Evolutionary conservation across 2,113 vertebrate species (phyloP), one percentile per base, ranked within the genome.

Genomic region (Conger conger): DNA sequence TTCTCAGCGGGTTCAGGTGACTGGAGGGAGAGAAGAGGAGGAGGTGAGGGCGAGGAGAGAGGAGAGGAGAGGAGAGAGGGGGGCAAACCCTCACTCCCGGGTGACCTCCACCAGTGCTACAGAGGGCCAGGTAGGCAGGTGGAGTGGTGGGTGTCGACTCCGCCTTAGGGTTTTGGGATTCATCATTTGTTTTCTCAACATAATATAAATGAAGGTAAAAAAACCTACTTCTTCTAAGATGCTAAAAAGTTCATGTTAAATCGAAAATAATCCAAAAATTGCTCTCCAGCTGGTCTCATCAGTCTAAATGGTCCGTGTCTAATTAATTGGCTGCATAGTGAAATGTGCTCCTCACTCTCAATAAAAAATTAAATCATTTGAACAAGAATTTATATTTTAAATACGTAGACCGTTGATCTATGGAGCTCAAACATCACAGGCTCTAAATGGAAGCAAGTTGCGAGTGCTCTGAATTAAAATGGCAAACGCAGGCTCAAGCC

Each of bases 1-100:
- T 96, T 94, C 30, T 96, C 96, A 0, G 88, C 86, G 1, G 94
- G 83, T 76, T 96, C 97, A 0, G 97, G 97, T 0, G 97, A 97
- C 98, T 99, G 94, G 0, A 92, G 92, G 80, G 90, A 8, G 93
- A 86, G 91, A 86, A 81, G 42, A 87, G 38, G 84, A 37, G 57
- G 82, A 91, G 53, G 76, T 54, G 86, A 76, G 50, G 63, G 35
- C 17, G 60, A 9, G 15, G 60, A 45, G 38, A 23, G 63, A 18
- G 7, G 57, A 50, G n/a, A 73, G 33, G 1, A 1, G 35, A 23
- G 8, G 16, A 1, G 33, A 18, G 9, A 5, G 36, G 1, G 7
- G 36, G 1, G 5, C 35, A 63, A 42, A 30, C 83, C 36, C 76
- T 37, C 1, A 13, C 16, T 38, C 17, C 76, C 4, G 35, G 33